Evolutionary conservation across 2,113 vertebrate genomes (phyloP).

Genomic region (Syngnathus scovelli): DNA sequence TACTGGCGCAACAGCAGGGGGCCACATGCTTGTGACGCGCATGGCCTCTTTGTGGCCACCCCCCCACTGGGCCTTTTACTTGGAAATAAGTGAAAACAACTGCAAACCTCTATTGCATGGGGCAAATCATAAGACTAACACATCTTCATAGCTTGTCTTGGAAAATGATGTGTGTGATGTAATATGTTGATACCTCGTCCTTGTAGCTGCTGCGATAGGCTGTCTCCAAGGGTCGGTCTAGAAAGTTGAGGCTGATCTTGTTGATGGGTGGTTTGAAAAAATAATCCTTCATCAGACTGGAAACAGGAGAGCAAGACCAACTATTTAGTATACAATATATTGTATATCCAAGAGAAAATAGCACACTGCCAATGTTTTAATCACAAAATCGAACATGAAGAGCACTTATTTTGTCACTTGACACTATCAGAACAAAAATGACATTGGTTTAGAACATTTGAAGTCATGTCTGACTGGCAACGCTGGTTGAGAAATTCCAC

Average conservation of each 20-base stretch:
- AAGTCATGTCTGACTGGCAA: neutral
- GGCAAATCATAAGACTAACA: neutral
- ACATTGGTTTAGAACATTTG: neutral
- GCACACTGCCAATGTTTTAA: no score
- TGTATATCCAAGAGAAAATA: neutral
- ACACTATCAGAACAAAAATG: neutral
- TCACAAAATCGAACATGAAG: neutral
- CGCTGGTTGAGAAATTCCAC: conserved; percentile 20
- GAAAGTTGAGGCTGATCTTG: conserved; percentile 93
- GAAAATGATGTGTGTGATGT: neutral
- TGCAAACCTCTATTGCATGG: neutral
- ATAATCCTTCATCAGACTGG: conserved; percentile 96
- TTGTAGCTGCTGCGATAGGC: conserved; percentile 89
- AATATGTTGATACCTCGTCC: conserved; percentile 75
- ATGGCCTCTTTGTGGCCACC: conserved; percentile 4
- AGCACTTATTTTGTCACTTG: neutral
- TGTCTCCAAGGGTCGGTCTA: conserved; percentile 83
- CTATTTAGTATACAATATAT: no score
- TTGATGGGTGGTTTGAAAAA: conserved; percentile 98
- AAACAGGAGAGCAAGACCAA: conserved; percentile 37
- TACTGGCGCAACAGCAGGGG: conserved; percentile 49
- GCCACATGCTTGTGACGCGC: conserved; percentile 32
- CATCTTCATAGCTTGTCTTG: neutral
- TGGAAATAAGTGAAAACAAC: conserved; percentile 1
- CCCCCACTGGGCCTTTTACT: conserved; percentile 12